phyloP scores from a whole-genome alignment of 1,140 invertebrate species.

The Conus betulinus region DNA sequence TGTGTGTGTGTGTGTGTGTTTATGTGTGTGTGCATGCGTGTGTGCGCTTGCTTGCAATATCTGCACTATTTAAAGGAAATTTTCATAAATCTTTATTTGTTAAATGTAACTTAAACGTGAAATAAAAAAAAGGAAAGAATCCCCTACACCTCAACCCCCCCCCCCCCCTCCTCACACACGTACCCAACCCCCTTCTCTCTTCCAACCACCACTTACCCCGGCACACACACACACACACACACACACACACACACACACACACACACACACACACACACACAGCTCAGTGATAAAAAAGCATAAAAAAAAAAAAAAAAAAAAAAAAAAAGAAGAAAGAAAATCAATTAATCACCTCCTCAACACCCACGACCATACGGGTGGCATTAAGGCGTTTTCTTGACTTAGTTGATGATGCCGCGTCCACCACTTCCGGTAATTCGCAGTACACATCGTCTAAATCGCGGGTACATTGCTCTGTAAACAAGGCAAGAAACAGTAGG shows the following conservation, averaged over 20 bases:
- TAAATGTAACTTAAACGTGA: not conserved
- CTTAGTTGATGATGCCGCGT: not conserved
- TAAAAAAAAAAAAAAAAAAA: not conserved
- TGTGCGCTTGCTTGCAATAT: no score
- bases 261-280: not conserved
- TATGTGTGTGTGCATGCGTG: no score
- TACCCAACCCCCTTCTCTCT: not conserved
- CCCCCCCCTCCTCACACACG: not conserved
- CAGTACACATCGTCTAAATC: not conserved
- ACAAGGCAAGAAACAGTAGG: not conserved
- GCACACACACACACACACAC: constrained; percentile 21
- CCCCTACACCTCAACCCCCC: not conserved
- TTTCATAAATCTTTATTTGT: no score
- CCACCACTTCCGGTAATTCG: constrained; percentile 2
- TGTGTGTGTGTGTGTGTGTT: no score
- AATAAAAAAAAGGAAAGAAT: not conserved
- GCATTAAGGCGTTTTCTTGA: not conserved
- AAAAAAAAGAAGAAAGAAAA: not conserved
- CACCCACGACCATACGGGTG: not conserved
- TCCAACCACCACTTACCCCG: not conserved
- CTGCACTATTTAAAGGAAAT: no score
- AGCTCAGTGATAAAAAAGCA: not conserved
- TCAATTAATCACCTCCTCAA: not conserved
- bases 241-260: not conserved
- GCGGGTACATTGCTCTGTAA: not conserved